These are phyloP conservation scores for Chloroceryle aenea DNA, from an alignment of 2,113 vertebrate genomes.

Conservation along the genomic window DNA sequence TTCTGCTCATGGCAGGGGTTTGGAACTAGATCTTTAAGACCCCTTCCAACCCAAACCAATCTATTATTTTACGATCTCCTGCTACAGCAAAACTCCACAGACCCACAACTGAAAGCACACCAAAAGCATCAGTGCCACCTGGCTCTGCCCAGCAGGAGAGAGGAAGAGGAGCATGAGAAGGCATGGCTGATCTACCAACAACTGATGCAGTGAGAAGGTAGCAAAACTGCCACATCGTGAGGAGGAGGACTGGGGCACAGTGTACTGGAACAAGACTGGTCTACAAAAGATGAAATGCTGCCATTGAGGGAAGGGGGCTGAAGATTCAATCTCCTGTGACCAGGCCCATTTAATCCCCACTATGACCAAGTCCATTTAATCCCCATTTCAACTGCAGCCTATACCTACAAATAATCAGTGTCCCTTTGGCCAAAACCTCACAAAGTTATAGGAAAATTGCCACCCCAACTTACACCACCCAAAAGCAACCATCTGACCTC, in stretches of 20 bases:
- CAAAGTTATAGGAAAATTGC: background rate
- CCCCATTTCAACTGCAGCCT: background rate
- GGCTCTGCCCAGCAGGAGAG: background rate
- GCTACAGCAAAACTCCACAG: background rate
- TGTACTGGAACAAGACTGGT: background rate
- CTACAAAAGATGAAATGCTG: background rate
- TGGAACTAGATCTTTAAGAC: too few relatives aligned
- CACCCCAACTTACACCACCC: background rate
- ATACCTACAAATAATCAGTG: background rate
- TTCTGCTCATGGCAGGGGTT: too few relatives aligned
- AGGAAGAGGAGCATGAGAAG: background rate
- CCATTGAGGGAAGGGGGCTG: background rate
- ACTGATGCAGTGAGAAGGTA: background rate
- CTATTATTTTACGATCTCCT: too few relatives aligned
- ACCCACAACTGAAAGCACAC: background rate
- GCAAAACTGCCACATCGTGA: accelerated
- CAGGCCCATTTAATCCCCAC: background rate
- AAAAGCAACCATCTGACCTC: background rate
- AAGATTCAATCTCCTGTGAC: background rate
- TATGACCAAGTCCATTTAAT: background rate
- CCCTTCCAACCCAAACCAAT: too few relatives aligned
- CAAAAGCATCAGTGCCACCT: background rate
- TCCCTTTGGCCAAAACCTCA: background rate
- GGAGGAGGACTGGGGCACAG: background rate
- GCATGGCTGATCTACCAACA: background rate